Conservation (phyloP, 2,888 invertebrate genomes). For the Seira sanloemensis region DNA sequence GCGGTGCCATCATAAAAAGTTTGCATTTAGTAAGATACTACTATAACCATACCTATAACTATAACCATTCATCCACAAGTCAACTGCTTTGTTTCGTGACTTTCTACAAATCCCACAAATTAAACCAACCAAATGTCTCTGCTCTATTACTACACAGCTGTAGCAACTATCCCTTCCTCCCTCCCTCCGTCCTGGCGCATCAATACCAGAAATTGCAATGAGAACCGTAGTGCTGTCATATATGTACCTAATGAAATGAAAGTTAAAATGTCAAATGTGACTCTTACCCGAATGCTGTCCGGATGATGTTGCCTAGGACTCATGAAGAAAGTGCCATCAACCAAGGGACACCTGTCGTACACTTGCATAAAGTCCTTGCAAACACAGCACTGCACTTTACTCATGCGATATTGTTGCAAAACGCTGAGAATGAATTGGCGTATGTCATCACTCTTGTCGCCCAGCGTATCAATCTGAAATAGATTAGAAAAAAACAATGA, state of each 20-base stretch:
- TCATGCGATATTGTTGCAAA: conserved; percentile 92
- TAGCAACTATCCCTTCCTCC: background rate
- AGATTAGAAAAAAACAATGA: conserved; percentile 75
- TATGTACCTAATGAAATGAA: background rate
- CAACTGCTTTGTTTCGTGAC: conserved; percentile 33
- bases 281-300: conserved; percentile 81
- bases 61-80: background rate
- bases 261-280: background rate
- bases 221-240: background rate
- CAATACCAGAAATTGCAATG: background rate
- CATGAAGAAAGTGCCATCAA: conserved; percentile 98
- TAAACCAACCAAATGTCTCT: background rate
- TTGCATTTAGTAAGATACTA: background rate
- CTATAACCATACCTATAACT: background rate
- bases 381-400: conserved; percentile 89
- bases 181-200: background rate
- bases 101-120: conserved; percentile 18
- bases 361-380: conserved; percentile 93
- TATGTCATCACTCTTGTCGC: conserved; percentile 98
- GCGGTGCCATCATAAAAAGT: background rate
- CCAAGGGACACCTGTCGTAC: conserved; percentile 97
- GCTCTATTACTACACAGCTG: background rate
- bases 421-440: conserved; percentile 96
- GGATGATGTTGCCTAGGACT: conserved; percentile 94
- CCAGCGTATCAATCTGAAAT: conserved; percentile 96